phyloP scores from a whole-genome alignment of 2,888 invertebrate species.

The Dasypolia templi region DNA sequence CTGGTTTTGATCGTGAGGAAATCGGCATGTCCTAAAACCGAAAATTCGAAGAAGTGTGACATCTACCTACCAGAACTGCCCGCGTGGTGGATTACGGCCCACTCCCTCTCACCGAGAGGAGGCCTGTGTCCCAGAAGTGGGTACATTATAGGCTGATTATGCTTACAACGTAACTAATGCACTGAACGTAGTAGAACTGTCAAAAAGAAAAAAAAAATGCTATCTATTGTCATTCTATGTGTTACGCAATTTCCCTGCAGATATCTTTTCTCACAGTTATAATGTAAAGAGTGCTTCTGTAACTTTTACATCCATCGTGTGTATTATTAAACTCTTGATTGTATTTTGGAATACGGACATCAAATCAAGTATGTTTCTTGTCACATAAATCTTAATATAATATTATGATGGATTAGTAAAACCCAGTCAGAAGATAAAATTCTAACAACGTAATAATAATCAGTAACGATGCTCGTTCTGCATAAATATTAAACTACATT shows the following conservation, averaged over 20 bases:
- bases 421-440: conserved; percentile 29
- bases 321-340: not conserved
- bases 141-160: no score
- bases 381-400: not conserved
- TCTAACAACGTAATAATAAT: conserved; percentile 21
- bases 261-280: not conserved
- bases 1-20: no score
- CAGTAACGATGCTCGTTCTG: conserved; percentile 11
- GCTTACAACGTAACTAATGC: no score
- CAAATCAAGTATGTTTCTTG: not conserved
- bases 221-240: not conserved
- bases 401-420: conserved; percentile 12
- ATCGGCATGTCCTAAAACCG: no score
- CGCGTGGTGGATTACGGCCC: no score
- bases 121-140: no score
- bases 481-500: conserved; percentile 1
- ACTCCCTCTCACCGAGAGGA: no score
- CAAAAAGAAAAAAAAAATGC: not conserved
- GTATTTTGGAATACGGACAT: not conserved
- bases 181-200: not conserved
- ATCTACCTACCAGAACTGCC: no score
- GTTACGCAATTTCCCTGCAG: not conserved
- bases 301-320: not conserved
- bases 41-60: no score
- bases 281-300: not conserved